These are phyloP conservation scores for Formica selysi DNA, from an alignment of 1,140 invertebrate genomes.

Conservation along the genomic window DNA sequence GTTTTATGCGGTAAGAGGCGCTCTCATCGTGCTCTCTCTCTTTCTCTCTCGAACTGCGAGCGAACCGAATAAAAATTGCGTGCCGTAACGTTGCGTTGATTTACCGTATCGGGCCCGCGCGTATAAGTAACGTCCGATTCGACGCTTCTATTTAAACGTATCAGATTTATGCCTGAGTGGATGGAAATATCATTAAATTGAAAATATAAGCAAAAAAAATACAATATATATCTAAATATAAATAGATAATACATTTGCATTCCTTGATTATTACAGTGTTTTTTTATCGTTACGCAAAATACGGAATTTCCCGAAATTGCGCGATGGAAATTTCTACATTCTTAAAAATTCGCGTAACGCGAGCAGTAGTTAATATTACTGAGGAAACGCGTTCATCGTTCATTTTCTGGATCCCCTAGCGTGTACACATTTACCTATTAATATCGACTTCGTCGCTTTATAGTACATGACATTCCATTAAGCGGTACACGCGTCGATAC, in stretches of 20 bases:
- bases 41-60: slow-evolving; percentile 5
- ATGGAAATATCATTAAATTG: neutral
- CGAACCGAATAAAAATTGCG: slow-evolving; percentile 43
- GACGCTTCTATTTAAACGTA: slow-evolving; percentile 25
- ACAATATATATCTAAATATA: neutral
- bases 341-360: neutral
- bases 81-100: slow-evolving; percentile 34
- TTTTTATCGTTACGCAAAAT: neutral
- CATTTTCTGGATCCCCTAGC: slow-evolving; percentile 4
- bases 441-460: slow-evolving; percentile 49
- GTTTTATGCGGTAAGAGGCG: slow-evolving; percentile 56
- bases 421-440: slow-evolving; percentile 45
- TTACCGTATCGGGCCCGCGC: slow-evolving; percentile 5
- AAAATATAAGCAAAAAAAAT: neutral
- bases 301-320: neutral
- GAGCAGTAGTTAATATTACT: neutral
- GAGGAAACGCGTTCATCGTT: neutral
- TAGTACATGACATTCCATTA: slow-evolving; percentile 50
- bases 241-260: neutral
- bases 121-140: slow-evolving; percentile 37
- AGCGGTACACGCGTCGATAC: slow-evolving; percentile 29
- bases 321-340: neutral
- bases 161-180: neutral
- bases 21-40: slow-evolving; percentile 23
- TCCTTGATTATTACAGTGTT: neutral